phyloP scores from a whole-genome alignment of 1,140 invertebrate species.

The Lepidurus apus region DNA sequence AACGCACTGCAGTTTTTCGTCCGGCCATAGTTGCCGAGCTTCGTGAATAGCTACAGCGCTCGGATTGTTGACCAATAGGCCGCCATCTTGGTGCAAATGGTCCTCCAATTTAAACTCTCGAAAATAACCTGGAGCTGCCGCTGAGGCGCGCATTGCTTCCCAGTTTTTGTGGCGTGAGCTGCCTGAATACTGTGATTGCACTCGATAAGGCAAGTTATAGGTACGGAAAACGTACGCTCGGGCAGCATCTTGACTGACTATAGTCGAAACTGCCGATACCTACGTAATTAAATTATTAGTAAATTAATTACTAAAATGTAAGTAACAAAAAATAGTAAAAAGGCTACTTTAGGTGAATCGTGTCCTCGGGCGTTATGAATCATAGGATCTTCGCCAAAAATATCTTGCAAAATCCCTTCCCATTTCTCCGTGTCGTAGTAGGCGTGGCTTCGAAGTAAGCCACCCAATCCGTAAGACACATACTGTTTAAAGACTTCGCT shows the following conservation, averaged over 20 bases:
- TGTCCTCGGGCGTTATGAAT: constrained; percentile 58
- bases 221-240: constrained; percentile 85
- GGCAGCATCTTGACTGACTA: constrained; percentile 72
- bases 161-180: constrained; percentile 67
- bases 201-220: constrained; percentile 69
- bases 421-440: constrained; percentile 85
- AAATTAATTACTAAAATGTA: constrained; percentile 23
- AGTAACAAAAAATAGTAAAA: constrained; percentile 7
- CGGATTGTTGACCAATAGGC: constrained; percentile 85
- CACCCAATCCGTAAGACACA: constrained; percentile 64
- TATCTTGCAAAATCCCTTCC: constrained; percentile 70
- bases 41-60: constrained; percentile 84
- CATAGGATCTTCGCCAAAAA: constrained; percentile 51
- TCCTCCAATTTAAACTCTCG: constrained; percentile 73
- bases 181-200: constrained; percentile 73
- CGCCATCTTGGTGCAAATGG: constrained; percentile 78
- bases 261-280: constrained; percentile 70
- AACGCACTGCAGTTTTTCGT: constrained; percentile 71
- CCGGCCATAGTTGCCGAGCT: constrained; percentile 75
- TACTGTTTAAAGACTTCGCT: constrained; percentile 65
- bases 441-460: constrained; percentile 75
- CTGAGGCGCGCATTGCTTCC: constrained; percentile 84
- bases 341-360: constrained; percentile 57
- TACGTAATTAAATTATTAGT: constrained; percentile 44
- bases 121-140: constrained; percentile 89